Base-by-base conservation (phyloP, 2,888 invertebrate genomes). In the Pheosia tremula region DNA sequence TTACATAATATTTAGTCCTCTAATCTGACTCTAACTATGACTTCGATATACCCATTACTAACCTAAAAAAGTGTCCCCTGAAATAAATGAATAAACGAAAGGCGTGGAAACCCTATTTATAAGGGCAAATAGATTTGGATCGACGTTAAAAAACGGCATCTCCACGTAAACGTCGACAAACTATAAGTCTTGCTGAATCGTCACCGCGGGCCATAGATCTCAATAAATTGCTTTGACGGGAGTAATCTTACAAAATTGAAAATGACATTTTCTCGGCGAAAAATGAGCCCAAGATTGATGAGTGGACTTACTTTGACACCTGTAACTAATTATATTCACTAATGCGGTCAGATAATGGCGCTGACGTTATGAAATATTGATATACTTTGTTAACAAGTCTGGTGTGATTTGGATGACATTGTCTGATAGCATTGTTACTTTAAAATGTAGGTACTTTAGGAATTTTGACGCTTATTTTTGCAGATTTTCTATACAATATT, bases 211-310 rank as follows among this genome's bases (percentile, higher is more conserved):
- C 79, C 73, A 86, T 87, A 82, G 76, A 72, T 88, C 86, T 85
- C 83, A 83, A 87, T 88, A 88, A 88, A 88, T 89, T 83, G 76
- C 67, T 74, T 72, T 77, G 85, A 83, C 85, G 82, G 77, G 63
- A 64, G 68, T 66, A 63, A 56, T 38, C 56, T 39, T n/a, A 6
- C 24, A 56, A 61, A 49, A 56, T 55, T 53, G 56, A 61, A 60
- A 68, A 62, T 59, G 11, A 61, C 43, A 24, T 37, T 9, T 10
- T 5, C 53, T 10, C 5, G 37, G 24, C 10, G 52, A 53, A 53
- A 53, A 37, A 53, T 53, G 3, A 24, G 11, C 6, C 11, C 37
- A 37, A 37, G 37, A 53, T 53, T 53, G 53, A 53, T 53, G 37
- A 10, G 39, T 13, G 3, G 53, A 72, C 69, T 68, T 64, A 59